A percentile compares a stretch with the other conserved stretches of the same genome.
These are phyloP conservation scores for Leptinotarsa defecta DNA, from an alignment of 1,140 invertebrate species.

Conservation along the genomic window DNA sequence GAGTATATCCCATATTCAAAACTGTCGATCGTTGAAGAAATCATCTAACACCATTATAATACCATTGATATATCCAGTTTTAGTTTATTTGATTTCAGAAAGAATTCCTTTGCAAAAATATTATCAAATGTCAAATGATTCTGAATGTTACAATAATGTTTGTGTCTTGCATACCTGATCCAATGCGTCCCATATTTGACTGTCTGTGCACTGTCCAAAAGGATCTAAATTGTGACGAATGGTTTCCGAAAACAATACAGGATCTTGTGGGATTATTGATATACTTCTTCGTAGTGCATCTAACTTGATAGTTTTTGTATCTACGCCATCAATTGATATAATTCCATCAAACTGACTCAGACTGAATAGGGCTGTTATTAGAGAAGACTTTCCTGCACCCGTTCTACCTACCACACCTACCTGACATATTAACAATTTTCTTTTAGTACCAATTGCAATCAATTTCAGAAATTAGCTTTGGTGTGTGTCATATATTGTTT, in stretches of 20 bases:
- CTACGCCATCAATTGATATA: slow-evolving; percentile 64
- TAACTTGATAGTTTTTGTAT: slow-evolving; percentile 62
- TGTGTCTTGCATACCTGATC: slow-evolving; percentile 45
- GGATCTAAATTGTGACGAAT: slow-evolving; percentile 84
- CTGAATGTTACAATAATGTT: too few relatives aligned
- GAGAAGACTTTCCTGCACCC: slow-evolving; percentile 88
- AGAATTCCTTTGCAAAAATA: too few relatives aligned
- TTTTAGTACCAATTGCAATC: too few relatives aligned
- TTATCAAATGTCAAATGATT: too few relatives aligned
- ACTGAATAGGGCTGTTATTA: slow-evolving; percentile 81
- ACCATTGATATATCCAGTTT: too few relatives aligned
- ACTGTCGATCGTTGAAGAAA: too few relatives aligned
- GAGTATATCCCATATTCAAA: too few relatives aligned
- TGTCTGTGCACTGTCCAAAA: slow-evolving; percentile 64
- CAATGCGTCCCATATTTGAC: slow-evolving; percentile 56
- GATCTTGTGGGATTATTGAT: slow-evolving; percentile 83
- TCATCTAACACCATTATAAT: too few relatives aligned
- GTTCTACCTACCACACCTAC: slow-evolving; percentile 84
- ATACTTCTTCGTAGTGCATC: slow-evolving; percentile 68
- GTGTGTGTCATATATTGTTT: too few relatives aligned
- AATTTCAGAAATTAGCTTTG: too few relatives aligned
- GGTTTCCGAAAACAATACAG: slow-evolving; percentile 76
- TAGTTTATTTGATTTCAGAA: too few relatives aligned
- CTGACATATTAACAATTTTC: slow-evolving; percentile 32
- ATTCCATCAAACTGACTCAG: slow-evolving; percentile 67